phyloP scores from a whole-genome alignment of 2,888 invertebrate genomes.

The Chymomyza procnemis region DNA sequence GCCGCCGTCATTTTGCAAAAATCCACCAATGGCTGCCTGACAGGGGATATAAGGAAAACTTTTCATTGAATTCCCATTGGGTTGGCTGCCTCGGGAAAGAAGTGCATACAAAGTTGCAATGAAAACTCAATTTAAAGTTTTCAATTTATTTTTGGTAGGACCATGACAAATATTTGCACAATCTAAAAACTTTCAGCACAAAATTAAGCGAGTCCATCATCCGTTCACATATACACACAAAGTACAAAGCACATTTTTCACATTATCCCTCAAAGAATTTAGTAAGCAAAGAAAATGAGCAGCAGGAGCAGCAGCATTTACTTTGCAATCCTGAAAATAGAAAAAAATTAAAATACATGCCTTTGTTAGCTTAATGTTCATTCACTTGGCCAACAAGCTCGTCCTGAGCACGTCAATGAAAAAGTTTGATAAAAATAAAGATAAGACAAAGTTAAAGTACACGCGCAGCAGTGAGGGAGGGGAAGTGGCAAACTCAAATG shows the following conservation, averaged over 20 bases:
- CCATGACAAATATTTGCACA: conserved; percentile 1
- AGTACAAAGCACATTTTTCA: neutral
- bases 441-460: neutral
- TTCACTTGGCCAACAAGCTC: neutral
- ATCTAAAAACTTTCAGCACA: conserved; percentile 8
- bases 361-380: neutral
- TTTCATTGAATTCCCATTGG: neutral
- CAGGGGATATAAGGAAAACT: neutral
- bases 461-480: no score
- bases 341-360: neutral
- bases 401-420: neutral
- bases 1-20: neutral
- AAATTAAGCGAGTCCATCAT: neutral
- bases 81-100: neutral
- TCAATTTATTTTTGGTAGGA: neutral
- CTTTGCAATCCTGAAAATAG: neutral
- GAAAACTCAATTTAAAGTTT: conserved; percentile 7
- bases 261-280: neutral
- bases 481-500: neutral
- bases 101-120: neutral
- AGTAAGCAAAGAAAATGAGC: neutral
- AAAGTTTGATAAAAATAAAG: neutral
- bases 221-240: no score
- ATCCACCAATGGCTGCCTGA: neutral
- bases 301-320: neutral